A percentile compares a stretch with the other conserved stretches of the same genome.
These are phyloP conservation scores for Poeciliopsis presidionis DNA, from an alignment of 2,797 vertebrate genomes.

Conservation along the genomic window DNA sequence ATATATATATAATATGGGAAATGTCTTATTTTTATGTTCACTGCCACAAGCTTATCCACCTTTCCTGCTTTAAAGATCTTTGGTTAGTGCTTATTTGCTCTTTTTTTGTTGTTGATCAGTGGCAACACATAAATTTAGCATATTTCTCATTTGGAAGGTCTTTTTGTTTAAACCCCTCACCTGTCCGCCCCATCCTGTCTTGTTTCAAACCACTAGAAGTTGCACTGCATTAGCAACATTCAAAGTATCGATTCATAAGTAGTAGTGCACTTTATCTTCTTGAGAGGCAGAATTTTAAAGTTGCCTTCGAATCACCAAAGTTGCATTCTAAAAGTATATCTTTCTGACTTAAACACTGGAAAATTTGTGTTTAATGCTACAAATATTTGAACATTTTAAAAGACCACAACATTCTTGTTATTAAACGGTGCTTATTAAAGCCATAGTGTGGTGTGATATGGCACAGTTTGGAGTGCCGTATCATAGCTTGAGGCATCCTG, in stretches of 20 bases:
- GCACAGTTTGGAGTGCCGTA: too few species aligned
- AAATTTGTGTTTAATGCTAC: background rate
- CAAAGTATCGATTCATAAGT: background rate
- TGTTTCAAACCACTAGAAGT: background rate
- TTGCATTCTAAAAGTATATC: background rate
- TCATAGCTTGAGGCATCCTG: too few species aligned
- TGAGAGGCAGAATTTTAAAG: background rate
- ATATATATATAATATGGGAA: background rate
- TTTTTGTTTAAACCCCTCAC: too few species aligned
- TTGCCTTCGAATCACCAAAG: background rate
- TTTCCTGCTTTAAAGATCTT: background rate
- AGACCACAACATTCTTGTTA: background rate
- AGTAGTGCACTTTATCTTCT: background rate
- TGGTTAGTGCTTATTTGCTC: background rate
- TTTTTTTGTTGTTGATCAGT: background rate
- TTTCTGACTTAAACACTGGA: background rate
- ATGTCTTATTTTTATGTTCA: background rate
- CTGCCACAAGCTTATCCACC: background rate
- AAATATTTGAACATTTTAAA: background rate
- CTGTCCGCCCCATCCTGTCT: background rate
- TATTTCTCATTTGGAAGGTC: background rate
- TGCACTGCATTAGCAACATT: background rate
- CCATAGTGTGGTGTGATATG: too few species aligned
- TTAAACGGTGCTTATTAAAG: background rate
- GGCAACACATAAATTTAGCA: background rate